Evolutionary conservation across 2,797 vertebrate genomes (phyloP), one percentile per base, ranked within the genome.

Genomic region (Garrulus glandarius): DNA sequence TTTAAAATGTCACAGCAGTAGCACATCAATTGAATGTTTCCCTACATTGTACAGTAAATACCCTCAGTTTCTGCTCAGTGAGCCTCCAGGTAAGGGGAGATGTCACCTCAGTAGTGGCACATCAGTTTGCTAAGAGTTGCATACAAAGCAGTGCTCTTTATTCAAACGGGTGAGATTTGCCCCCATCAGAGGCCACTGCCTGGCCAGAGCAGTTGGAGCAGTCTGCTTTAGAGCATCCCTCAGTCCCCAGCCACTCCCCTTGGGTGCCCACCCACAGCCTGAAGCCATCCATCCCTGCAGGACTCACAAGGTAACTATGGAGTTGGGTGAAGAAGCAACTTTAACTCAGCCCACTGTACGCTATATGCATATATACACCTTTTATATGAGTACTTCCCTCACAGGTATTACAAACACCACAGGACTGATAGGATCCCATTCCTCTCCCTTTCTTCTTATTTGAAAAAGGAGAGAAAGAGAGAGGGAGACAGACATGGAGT

Each of bases 1-100:
- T 79, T 92, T 80, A 26, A 92, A 92, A 90, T 47, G 61, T 76
- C 79, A 86, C 23, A 75, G 69, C 46, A 59, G 69, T 20, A 84
- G 49, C 2, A 1, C 52, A 89, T 52, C 50, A 72, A 69, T 70
- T 29, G 29, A 80, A 53, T 55, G 37, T 76, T 87, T 89, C 68
- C 41, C 56, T 74, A 49, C 39, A 23, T 8, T 13, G 37, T 50
- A 72, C 32, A 70, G 19, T 36, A 77, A 95, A 78, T 24, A 74
- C 7, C 19, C 50, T 69, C 56, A 64, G 43, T 21, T 85, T 88
- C 43, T 84, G 32, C 69, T 72, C 43, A 37, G 43, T 22, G 65
- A 76, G 46, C n/a, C 68, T 50, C 49, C 46, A 80, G 41, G 43
- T 61, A 46, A 85, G 3, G 17, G 34, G 36, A 76, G 61, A 41